These are phyloP conservation scores for Wiebesia pumilae DNA, from an alignment of 1,140 invertebrate genomes.

Conservation along the genomic window DNA sequence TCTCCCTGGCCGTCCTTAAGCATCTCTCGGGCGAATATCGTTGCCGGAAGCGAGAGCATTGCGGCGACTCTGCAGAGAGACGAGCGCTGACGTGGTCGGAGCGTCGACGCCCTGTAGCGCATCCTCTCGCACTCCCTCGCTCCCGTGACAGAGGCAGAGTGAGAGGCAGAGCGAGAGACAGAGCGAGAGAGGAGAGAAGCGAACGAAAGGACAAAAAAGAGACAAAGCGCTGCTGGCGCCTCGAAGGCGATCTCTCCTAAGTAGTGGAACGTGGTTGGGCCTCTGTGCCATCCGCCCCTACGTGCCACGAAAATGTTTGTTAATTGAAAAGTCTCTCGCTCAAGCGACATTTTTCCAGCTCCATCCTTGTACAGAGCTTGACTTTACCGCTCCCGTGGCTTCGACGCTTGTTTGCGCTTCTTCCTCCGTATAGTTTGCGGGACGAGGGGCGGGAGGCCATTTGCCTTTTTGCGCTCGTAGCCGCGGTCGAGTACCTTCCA, in stretches of 20 bases:
- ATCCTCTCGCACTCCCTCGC: not conserved
- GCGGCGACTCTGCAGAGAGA: constrained; percentile 9
- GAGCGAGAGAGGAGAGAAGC: not conserved
- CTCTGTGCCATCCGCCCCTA: not conserved
- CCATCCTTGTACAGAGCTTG: not conserved
- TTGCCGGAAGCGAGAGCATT: constrained; percentile 31
- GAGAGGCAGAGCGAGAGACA: too few species aligned
- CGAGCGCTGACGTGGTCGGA: constrained; percentile 42
- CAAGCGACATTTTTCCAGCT: constrained; percentile 12
- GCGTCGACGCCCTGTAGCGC: constrained; percentile 8
- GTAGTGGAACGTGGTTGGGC: constrained; percentile 38
- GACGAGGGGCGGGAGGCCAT: not conserved
- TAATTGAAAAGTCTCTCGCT: constrained; percentile 48
- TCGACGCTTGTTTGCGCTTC: not conserved
- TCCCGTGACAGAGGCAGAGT: not conserved
- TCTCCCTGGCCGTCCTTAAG: not conserved
- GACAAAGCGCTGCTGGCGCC: not conserved
- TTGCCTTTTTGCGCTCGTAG: not conserved
- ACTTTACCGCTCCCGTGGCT: not conserved
- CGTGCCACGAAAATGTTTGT: constrained; percentile 40
- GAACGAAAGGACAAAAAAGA: constrained; percentile 31
- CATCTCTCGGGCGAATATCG: constrained; percentile 18
- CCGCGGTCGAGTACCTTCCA: not conserved
- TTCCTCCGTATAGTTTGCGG: not conserved
- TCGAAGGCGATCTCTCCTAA: constrained; percentile 38